phyloP scores from a whole-genome alignment of 2,797 vertebrate species.

The Podarcis lilfordi region DNA sequence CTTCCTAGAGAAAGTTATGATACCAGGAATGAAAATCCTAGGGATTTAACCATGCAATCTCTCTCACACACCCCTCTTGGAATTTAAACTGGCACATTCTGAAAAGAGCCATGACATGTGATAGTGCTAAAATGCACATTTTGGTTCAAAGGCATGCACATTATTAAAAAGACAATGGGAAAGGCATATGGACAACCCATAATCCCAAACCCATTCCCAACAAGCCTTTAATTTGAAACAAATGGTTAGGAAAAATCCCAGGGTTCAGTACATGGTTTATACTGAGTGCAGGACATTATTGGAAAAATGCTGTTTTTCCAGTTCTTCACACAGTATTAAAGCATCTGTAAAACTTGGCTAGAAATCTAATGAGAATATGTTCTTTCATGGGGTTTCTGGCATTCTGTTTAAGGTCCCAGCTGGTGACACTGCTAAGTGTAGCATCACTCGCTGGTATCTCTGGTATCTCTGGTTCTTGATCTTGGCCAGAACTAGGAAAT shows the following conservation, averaged over 20 bases:
- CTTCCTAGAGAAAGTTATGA: too few relatives aligned
- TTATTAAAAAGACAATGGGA: not conserved
- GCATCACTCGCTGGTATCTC: constrained; percentile 23
- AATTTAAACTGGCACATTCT: not conserved
- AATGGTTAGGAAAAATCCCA: not conserved
- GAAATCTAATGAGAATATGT: constrained; percentile 38
- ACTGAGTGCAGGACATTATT: constrained; percentile 2
- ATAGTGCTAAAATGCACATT: not conserved
- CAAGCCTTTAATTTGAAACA: not conserved
- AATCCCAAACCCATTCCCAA: not conserved
- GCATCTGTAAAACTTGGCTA: constrained; percentile 38
- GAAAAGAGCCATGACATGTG: not conserved
- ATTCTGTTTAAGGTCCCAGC: constrained; percentile 33
- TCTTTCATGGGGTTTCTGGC: constrained; percentile 34
- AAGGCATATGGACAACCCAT: not conserved
- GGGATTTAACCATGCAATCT: not conserved
- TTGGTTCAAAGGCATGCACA: not conserved
- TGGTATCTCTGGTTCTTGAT: constrained; percentile 24
- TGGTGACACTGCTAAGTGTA: constrained; percentile 28
- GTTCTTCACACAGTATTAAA: constrained; percentile 12
- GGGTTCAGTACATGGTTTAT: not conserved
- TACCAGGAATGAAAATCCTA: not conserved
- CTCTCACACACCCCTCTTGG: too few relatives aligned
- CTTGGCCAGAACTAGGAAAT: constrained; percentile 9
- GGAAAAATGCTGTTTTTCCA: constrained; percentile 2